These are phyloP conservation scores for Tyrannus savana DNA, from an alignment of 2,113 vertebrate genomes.

Conservation along the genomic window DNA sequence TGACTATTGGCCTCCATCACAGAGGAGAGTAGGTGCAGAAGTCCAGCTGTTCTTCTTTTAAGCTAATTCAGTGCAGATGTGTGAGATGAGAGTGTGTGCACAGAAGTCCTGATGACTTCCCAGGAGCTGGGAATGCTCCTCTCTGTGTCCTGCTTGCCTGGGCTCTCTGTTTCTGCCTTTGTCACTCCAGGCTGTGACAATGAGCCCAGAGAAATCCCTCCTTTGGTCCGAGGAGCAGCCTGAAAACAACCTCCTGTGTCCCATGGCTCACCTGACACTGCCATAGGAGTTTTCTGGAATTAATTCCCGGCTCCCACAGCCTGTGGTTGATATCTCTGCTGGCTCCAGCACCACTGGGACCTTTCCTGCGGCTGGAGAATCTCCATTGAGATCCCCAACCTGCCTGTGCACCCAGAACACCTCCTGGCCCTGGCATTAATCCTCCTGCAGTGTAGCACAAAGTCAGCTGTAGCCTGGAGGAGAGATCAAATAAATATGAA, in stretches of 20 bases:
- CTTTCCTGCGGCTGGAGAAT: neutral
- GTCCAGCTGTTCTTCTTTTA: neutral
- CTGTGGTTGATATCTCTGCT: neutral
- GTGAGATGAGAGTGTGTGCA: neutral
- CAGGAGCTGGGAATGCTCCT: neutral
- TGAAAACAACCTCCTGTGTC: neutral
- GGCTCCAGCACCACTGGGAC: neutral
- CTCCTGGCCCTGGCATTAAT: neutral
- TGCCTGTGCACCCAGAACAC: neutral
- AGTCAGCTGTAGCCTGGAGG: slow-evolving; percentile 25
- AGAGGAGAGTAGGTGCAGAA: too few relatives aligned
- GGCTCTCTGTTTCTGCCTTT: neutral
- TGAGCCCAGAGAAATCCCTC: neutral
- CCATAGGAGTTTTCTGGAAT: neutral
- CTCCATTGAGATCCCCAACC: neutral
- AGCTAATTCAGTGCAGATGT: neutral
- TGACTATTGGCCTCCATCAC: too few relatives aligned
- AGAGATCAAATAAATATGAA: slow-evolving; percentile 41
- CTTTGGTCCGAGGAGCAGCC: neutral
- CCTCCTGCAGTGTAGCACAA: neutral
- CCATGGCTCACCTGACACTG: neutral
- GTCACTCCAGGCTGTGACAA: neutral
- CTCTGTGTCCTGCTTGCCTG: neutral
- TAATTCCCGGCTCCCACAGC: neutral
- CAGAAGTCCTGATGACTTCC: too few relatives aligned